Evolutionary conservation across 2,888 invertebrate species (phyloP), one percentile per base, ranked within the genome.

Genomic region (Cotesia congregata): DNA sequence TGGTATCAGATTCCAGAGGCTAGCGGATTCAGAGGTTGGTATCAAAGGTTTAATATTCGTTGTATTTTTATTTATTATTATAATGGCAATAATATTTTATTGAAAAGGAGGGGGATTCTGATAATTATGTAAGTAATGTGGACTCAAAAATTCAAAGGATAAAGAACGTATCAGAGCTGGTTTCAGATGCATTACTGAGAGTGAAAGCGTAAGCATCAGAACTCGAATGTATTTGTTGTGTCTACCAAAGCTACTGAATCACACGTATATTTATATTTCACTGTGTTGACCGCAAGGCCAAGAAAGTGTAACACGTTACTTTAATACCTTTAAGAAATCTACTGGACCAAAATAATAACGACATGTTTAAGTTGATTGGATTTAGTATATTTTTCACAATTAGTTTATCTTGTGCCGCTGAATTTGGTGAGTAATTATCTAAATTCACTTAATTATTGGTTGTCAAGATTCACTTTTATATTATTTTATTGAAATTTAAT

Each of bases 181-280:
- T 82, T 81, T 83, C 87, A 87, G 88, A 88, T 88, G 84, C 84
- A 84, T 80, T 80, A 80, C 79, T 62, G 84, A 85, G 87, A 88
- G 88, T 89, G 89, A 89, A 89, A 89, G 89, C 84, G 86, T 77
- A 72, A 84, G 83, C 81, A 82, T 79, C 81, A 64, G 70, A 30
- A 77, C 50, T 74, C 72, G 67, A 61, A 17, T 67, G 72, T 73
- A 68, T 77, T 65, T 68, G 40, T 67, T 72, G 72, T 73, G 67
- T 76, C 60, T 76, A 50, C 59, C 50, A 67, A 72, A 76, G 72
- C 72, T 50, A 12, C 50, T 73, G 59, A 67, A 76, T 67, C 67
- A 39, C 15, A 17, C 20, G 60, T 39, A 59, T 15, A n/a, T 38
- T 59, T 6, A 20, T 60, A 68, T 68, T 68, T 60, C 39, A 61